These are phyloP conservation scores for Sympetrum striolatum DNA, from an alignment of 2,888 invertebrate species.

Conservation along the genomic window DNA sequence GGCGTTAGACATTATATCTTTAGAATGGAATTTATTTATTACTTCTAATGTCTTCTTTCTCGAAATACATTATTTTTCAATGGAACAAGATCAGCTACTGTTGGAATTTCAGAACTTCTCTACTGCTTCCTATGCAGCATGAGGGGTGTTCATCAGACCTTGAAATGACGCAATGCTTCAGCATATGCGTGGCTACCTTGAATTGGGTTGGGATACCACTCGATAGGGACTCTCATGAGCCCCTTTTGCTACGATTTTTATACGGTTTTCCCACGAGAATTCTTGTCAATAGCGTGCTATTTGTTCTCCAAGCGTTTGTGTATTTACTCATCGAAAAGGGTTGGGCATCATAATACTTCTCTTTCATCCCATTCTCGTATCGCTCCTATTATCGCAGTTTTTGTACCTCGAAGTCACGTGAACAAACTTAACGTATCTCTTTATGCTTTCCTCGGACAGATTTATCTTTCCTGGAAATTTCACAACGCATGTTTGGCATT, in stretches of 20 bases:
- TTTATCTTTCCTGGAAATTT: neutral
- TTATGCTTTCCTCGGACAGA: neutral
- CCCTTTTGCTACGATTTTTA: neutral
- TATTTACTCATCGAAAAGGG: neutral
- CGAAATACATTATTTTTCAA: no score
- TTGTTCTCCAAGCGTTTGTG: neutral
- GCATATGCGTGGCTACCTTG: neutral
- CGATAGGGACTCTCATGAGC: neutral
- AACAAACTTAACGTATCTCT: neutral
- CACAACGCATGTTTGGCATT: no score
- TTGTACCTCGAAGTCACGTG: neutral
- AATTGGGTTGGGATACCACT: neutral
- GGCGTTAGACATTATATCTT: no score
- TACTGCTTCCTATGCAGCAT: neutral
- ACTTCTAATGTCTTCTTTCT: no score
- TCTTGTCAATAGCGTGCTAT: neutral
- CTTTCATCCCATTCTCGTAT: conserved; percentile 12
- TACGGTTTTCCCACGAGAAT: conserved; percentile 16
- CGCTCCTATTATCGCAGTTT: neutral
- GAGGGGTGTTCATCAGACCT: neutral
- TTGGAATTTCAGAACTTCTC: neutral
- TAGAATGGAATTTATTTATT: no score
- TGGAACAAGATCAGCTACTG: no score
- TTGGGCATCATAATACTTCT: neutral
- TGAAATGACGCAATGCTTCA: neutral